Percentiles rank a stretch among this genome's conserved stretches.
phyloP scores from a whole-genome alignment of 2,113 vertebrate species.

The Ciconia boyciana region DNA sequence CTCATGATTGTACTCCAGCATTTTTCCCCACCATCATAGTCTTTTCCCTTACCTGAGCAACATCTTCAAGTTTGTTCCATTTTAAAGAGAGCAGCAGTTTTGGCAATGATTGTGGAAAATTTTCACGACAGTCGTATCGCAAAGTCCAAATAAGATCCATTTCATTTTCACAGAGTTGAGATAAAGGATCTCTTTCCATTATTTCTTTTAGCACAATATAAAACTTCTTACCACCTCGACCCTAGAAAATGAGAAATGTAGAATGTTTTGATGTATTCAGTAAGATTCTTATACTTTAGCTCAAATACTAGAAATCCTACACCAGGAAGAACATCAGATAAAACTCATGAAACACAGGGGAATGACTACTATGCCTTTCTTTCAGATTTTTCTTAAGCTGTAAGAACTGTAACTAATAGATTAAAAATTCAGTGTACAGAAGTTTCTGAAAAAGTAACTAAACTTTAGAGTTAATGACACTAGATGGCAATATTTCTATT shows the following conservation, averaged over 20 bases:
- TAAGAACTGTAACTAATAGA: not conserved
- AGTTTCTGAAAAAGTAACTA: not conserved
- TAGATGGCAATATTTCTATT: slow-evolving; percentile 71
- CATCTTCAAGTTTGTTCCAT: slow-evolving; percentile 99
- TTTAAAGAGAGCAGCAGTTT: slow-evolving; percentile 96
- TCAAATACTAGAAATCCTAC: not conserved
- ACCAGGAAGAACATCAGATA: not conserved
- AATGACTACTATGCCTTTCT: not conserved
- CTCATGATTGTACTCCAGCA: not conserved
- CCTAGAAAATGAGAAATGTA: slow-evolving; percentile 68
- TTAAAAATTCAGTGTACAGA: not conserved
- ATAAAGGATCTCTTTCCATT: slow-evolving; percentile 96
- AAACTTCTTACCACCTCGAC: slow-evolving; percentile 96
- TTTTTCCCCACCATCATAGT: rapidly evolving
- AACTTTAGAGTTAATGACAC: slow-evolving; percentile 15
- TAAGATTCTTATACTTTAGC: not conserved
- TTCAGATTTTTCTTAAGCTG: not conserved
- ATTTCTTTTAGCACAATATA: slow-evolving; percentile 96
- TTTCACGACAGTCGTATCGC: slow-evolving; percentile 90
- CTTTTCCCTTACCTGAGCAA: slow-evolving; percentile 87
- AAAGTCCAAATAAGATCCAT: slow-evolving; percentile 99
- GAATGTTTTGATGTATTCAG: not conserved
- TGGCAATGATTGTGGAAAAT: slow-evolving; percentile 93
- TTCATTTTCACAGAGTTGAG: slow-evolving; percentile 98
- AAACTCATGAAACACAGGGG: not conserved